These are phyloP conservation scores for Otus sunia DNA, from an alignment of 2,113 vertebrate genomes.

Conservation along the genomic window DNA sequence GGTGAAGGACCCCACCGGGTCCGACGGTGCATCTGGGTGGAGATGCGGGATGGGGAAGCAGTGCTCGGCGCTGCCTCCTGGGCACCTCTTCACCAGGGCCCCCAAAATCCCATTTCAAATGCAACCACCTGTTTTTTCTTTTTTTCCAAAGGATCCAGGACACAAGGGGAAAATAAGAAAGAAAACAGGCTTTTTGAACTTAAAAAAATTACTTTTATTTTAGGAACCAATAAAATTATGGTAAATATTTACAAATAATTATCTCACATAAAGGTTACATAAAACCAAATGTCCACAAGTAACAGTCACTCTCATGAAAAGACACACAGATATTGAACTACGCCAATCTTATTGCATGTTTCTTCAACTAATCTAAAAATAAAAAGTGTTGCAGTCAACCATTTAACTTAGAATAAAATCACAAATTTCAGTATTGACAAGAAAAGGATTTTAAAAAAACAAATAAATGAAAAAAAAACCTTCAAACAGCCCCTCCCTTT, in stretches of 20 bases:
- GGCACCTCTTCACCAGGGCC: neutral
- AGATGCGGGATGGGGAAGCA: rapidly evolving
- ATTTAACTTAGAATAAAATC: conserved; percentile 90
- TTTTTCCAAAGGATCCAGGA: neutral
- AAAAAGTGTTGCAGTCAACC: conserved; percentile 87
- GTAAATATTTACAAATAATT: conserved; percentile 99
- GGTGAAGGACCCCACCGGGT: rapidly evolving
- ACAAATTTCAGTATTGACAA: conserved; percentile 77
- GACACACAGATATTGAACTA: conserved; percentile 93
- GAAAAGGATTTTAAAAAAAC: conserved; percentile 63
- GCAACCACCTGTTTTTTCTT: neutral
- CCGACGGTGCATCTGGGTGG: rapidly evolving
- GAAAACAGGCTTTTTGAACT: conserved; percentile 73
- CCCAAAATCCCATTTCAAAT: neutral
- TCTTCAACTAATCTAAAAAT: conserved; percentile 90
- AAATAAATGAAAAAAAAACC: conserved; percentile 67
- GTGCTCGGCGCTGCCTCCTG: rapidly evolving
- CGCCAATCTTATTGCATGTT: conserved; percentile 87
- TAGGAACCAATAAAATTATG: conserved; percentile 99
- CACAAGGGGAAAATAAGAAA: neutral
- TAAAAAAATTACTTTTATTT: conserved; percentile 99
- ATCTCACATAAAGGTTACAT: conserved; percentile 99
- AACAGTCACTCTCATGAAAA: conserved; percentile 97
- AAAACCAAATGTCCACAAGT: conserved; percentile 95
- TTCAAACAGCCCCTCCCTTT: conserved; percentile 49